These are phyloP conservation scores for Lycopodina hypogea DNA, from an alignment of 37 sponge, comb jelly and placozoan species.

Conservation along the genomic window DNA sequence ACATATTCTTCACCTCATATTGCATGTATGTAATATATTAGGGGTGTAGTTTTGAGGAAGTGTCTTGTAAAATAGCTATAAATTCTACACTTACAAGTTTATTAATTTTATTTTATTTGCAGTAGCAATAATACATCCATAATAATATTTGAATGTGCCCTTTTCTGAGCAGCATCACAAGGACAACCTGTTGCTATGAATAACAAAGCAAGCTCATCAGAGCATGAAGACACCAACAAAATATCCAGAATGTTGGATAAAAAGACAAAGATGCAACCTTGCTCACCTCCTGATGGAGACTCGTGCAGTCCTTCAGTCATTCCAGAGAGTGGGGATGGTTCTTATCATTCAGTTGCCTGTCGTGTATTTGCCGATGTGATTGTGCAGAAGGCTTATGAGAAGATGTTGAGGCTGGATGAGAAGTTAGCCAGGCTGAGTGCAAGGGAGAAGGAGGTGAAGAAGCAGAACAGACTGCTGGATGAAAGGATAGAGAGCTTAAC, in stretches of 20 bases:
- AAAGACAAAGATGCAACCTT: no score
- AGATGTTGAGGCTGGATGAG: constrained; percentile 48
- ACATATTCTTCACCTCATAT: no score
- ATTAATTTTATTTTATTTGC: no score
- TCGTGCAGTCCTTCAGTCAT: background rate
- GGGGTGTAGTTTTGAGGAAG: no score
- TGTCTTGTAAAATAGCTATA: no score
- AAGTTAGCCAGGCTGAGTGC: constrained; percentile 31
- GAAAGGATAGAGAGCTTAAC: background rate
- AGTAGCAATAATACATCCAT: no score
- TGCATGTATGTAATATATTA: no score
- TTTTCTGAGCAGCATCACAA: no score
- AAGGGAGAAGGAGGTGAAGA: constrained; percentile 65
- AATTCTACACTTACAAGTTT: no score
- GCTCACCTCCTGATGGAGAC: background rate
- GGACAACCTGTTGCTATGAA: no score
- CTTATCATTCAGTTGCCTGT: background rate
- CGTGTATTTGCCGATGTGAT: constrained; percentile 9
- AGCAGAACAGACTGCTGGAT: constrained; percentile 53
- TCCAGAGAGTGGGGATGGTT: background rate
- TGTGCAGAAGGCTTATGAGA: constrained; percentile 38
- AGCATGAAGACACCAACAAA: background rate
- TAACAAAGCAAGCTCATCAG: no score
- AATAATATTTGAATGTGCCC: no score
- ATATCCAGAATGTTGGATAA: background rate